Percentiles rank a stretch among this genome's conserved stretches.
phyloP scores from a whole-genome alignment of 2,113 vertebrate species.

The Tragelaphus buxtoni region DNA sequence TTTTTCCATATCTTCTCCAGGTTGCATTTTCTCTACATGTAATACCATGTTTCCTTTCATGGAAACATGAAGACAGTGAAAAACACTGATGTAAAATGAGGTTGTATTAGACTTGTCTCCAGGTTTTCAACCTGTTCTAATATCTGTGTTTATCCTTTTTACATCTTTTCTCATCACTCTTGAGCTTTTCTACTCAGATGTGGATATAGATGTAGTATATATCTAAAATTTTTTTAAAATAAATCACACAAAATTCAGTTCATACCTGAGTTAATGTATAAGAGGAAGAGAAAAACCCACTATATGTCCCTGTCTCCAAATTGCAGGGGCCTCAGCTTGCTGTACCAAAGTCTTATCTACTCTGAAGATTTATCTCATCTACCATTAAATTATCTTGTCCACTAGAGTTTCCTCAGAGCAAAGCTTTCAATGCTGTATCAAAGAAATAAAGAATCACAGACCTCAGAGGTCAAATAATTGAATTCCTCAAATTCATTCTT shows the following conservation, averaged over 20 bases:
- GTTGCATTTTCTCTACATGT: background rate
- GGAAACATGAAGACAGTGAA: background rate
- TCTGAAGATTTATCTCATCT: background rate
- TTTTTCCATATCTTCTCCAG: background rate
- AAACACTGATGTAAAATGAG: background rate
- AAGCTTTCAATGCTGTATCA: background rate
- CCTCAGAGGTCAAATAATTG: background rate
- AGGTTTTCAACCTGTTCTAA: background rate
- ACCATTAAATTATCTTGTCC: background rate
- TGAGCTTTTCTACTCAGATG: background rate
- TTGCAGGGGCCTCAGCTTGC: background rate
- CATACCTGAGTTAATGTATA: background rate
- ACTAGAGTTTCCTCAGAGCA: background rate
- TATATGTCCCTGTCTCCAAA: background rate
- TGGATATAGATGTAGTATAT: background rate
- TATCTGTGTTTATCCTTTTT: background rate
- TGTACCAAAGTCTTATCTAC: background rate
- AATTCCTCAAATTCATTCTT: background rate
- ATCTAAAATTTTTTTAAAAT: background rate
- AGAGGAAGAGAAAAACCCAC: background rate
- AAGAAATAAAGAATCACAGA: background rate
- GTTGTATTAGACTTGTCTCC: background rate
- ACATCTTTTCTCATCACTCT: background rate
- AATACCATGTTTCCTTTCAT: background rate
- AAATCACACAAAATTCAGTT: slow-evolving; percentile 1